Conservation (phyloP, 1,140 invertebrate genomes). For the Drosophila prosaltans region DNA sequence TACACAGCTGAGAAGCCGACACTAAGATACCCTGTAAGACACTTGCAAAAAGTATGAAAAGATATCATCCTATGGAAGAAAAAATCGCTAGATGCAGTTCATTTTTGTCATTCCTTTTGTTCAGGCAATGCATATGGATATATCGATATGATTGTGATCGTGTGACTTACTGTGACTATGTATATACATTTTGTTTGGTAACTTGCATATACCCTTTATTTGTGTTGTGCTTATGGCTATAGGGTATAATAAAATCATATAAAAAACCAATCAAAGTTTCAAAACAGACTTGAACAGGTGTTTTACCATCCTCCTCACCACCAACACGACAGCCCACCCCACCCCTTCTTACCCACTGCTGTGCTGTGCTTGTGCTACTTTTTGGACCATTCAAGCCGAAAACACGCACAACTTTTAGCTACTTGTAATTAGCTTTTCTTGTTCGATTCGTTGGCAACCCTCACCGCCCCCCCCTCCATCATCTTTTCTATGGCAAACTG, state of each 20-base stretch:
- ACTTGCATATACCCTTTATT: neutral
- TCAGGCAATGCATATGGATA: too few species aligned
- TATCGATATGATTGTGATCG: too few species aligned
- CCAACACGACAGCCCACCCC: neutral
- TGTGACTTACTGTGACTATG: too few species aligned
- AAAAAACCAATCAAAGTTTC: slow-evolving; percentile 78
- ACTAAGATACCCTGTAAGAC: neutral
- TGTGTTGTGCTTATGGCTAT: slow-evolving; percentile 12
- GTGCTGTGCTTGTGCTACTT: slow-evolving; percentile 3
- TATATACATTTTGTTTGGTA: too few species aligned
- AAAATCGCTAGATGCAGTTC: too few species aligned
- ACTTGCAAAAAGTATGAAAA: too few species aligned
- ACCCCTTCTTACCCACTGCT: neutral
- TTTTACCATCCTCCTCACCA: slow-evolving; percentile 29
- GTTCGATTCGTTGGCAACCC: slow-evolving; percentile 71
- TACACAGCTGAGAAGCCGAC: slow-evolving; percentile 13
- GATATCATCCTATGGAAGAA: too few species aligned
- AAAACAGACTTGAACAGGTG: slow-evolving; percentile 69
- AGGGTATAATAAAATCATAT: slow-evolving; percentile 54
- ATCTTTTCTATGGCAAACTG: neutral
- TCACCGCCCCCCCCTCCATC: neutral
- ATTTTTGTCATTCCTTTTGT: too few species aligned
- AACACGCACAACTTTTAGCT: slow-evolving; percentile 79
- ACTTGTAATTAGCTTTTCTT: slow-evolving; percentile 81
- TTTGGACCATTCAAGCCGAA: slow-evolving; percentile 49